Evolutionary conservation across 2,113 vertebrate species (phyloP).

Genomic region (Sphaerodactylus townsendi): DNA sequence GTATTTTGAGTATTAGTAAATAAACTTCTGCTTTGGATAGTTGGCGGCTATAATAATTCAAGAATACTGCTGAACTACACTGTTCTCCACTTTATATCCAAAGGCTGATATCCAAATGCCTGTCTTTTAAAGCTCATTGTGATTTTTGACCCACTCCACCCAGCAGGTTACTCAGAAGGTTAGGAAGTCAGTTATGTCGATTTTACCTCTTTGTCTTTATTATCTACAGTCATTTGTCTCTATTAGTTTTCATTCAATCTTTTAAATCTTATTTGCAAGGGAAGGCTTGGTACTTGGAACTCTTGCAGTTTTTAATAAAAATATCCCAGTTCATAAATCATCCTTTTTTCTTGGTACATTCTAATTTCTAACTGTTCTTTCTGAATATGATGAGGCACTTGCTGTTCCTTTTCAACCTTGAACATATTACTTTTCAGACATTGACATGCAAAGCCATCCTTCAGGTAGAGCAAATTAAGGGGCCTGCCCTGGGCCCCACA

Average conservation of each 20-base stretch:
- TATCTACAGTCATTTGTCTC: not conserved
- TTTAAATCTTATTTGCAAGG: not conserved
- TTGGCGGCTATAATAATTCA: not conserved
- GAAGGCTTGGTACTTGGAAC: not conserved
- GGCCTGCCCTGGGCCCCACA: too few species aligned
- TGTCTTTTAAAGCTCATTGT: not conserved
- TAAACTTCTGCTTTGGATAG: not conserved
- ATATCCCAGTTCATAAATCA: not conserved
- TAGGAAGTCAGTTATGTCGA: not conserved
- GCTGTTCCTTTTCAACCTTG: slow-evolving; percentile 28
- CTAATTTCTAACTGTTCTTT: slow-evolving; percentile 50
- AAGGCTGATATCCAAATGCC: not conserved
- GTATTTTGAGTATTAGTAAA: too few species aligned
- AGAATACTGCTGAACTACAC: not conserved
- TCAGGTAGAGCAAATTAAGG: too few species aligned
- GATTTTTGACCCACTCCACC: not conserved
- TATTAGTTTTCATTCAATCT: not conserved
- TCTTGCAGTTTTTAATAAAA: slow-evolving; percentile 9
- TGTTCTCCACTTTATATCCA: not conserved
- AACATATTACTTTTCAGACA: slow-evolving; percentile 41
- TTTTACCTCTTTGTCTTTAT: slow-evolving; percentile 1
- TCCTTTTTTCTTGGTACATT: slow-evolving; percentile 26
- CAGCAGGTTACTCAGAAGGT: not conserved
- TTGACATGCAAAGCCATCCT: too few species aligned
- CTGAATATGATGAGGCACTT: slow-evolving; percentile 39